Evolutionary conservation across 2,113 vertebrate species (phyloP).

Genomic region (Boulengeromyrus knoepffleri): DNA sequence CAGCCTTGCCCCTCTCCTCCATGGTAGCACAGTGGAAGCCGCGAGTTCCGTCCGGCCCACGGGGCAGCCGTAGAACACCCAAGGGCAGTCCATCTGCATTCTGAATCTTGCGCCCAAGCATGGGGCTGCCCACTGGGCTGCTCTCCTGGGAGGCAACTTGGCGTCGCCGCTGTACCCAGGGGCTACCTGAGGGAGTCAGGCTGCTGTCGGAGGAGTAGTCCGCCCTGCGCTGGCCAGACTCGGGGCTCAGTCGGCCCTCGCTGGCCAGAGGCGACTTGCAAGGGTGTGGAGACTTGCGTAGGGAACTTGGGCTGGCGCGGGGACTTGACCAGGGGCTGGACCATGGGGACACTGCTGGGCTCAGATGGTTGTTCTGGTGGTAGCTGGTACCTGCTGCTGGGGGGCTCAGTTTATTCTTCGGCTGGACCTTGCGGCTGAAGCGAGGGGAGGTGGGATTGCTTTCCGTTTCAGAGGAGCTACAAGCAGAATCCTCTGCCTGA

Average conservation of each 20-base stretch:
- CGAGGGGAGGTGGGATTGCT: slow-evolving; percentile 82
- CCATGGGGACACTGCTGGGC: slow-evolving; percentile 80
- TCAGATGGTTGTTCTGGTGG: slow-evolving; percentile 75
- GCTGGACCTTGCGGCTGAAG: slow-evolving; percentile 63
- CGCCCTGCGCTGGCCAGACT: slow-evolving; percentile 65
- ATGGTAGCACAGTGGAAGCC: slow-evolving; percentile 71
- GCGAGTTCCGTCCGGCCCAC: slow-evolving; percentile 83
- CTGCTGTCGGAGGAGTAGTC: slow-evolving; percentile 96
- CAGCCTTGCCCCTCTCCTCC: slow-evolving; percentile 59
- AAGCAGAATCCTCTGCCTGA: slow-evolving; percentile 81
- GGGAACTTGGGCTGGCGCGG: slow-evolving; percentile 66
- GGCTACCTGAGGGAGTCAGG: slow-evolving; percentile 82
- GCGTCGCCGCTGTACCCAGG: slow-evolving; percentile 88
- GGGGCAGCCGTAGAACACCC: slow-evolving; percentile 79
- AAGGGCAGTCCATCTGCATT: slow-evolving; percentile 75
- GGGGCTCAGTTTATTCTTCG: slow-evolving; percentile 72
- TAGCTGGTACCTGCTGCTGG: slow-evolving; percentile 47
- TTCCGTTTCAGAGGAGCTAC: slow-evolving; percentile 89
- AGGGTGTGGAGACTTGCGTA: slow-evolving; percentile 65
- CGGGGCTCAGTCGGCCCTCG: slow-evolving; percentile 62
- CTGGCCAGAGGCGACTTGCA: slow-evolving; percentile 75
- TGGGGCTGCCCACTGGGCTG: slow-evolving; percentile 77
- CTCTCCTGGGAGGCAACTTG: slow-evolving; percentile 79
- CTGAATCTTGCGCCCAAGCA: slow-evolving; percentile 77
- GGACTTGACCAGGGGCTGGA: slow-evolving; percentile 90